These are phyloP conservation scores for Dryomyza anilis DNA, from an alignment of 2,888 invertebrate genomes.

Conservation along the genomic window DNA sequence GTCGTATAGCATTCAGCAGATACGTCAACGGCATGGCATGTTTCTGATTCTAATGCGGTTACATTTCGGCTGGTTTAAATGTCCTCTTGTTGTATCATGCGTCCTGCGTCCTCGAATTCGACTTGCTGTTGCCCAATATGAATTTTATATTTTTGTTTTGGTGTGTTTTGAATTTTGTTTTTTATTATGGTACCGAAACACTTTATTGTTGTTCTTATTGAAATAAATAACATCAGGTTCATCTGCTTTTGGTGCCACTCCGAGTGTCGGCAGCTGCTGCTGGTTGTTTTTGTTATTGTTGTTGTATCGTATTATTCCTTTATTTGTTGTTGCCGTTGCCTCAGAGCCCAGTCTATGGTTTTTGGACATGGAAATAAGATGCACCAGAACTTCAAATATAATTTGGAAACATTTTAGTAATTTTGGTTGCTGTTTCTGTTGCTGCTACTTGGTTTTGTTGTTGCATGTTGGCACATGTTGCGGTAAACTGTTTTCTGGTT, in stretches of 20 bases:
- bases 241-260: neutral
- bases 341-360: too few relatives aligned
- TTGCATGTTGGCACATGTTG: constrained; percentile 15
- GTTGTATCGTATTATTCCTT: neutral
- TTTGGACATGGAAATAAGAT: constrained; percentile 8
- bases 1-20: too few relatives aligned
- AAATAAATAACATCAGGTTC: constrained; percentile 19
- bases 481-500: constrained; percentile 3
- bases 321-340: constrained; percentile 5
- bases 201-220: constrained; percentile 15
- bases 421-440: constrained; percentile 16
- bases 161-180: neutral
- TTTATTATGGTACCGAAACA: neutral
- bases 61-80: too few relatives aligned
- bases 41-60: too few relatives aligned
- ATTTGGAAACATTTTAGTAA: neutral
- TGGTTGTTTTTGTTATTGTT: neutral
- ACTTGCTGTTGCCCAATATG: neutral
- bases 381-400: too few relatives aligned
- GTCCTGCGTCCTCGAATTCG: neutral
- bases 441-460: constrained; percentile 22
- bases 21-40: too few relatives aligned
- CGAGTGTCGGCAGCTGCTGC: neutral
- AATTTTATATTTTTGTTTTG: neutral
- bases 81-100: too few relatives aligned